These are phyloP conservation scores for Apeltes quadracus DNA, from an alignment of 2,113 vertebrate species.

Conservation along the genomic window DNA sequence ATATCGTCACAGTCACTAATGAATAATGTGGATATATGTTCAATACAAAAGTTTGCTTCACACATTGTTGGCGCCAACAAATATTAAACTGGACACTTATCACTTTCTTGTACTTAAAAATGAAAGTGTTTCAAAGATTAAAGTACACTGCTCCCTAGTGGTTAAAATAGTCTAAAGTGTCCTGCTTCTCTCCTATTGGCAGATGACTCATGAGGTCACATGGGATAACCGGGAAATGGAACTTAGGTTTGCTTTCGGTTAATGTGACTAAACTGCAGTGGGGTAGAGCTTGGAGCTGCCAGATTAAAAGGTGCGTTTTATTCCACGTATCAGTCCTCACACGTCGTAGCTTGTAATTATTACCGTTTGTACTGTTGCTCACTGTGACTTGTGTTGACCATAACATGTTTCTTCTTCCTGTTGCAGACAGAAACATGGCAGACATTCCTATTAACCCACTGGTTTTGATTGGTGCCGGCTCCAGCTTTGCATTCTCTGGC, in stretches of 20 bases:
- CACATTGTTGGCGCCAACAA: background rate
- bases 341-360: too few relatives aligned
- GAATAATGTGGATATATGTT: too few relatives aligned
- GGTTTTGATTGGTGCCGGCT: conserved; percentile 72
- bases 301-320: conserved; percentile 8
- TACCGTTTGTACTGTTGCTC: background rate
- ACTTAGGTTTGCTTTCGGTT: conserved; percentile 22
- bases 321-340: background rate
- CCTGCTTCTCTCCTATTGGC: conserved; percentile 39
- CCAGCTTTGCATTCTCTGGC: conserved; percentile 77
- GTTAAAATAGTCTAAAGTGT: fast-evolving
- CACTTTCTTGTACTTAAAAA: too few relatives aligned
- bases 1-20: too few relatives aligned
- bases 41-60: too few relatives aligned
- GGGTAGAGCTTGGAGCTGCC: background rate
- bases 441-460: conserved; percentile 65
- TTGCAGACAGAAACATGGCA: conserved; percentile 67
- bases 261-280: too few relatives aligned
- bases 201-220: conserved; percentile 14
- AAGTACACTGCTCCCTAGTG: conserved; percentile 39
- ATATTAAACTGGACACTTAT: background rate
- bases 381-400: background rate
- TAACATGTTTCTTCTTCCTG: background rate
- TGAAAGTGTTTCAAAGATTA: background rate
- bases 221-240: conserved; percentile 42